phyloP scores from a whole-genome alignment of 1,140 invertebrate species.

The Metaphire vulgaris region DNA sequence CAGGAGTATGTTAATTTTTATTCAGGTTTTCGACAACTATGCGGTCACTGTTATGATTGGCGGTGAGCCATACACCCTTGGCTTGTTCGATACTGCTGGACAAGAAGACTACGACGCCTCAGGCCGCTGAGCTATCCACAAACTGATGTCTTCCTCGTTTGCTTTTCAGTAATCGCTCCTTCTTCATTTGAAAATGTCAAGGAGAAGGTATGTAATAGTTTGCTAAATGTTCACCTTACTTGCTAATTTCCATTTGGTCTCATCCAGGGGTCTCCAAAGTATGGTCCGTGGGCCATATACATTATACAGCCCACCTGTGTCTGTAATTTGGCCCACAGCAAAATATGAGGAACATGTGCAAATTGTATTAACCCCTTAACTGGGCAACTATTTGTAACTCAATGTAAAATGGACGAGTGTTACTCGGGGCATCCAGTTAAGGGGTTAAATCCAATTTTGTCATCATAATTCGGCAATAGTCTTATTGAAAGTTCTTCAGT shows the following conservation, averaged over 20 bases:
- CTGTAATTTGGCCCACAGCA: background rate
- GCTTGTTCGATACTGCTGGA: constrained; percentile 46
- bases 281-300: background rate
- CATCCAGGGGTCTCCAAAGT: background rate
- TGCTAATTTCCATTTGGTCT: background rate
- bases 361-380: too few relatives aligned
- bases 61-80: constrained; percentile 87
- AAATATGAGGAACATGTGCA: too few relatives aligned
- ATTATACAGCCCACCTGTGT: background rate
- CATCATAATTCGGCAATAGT: background rate
- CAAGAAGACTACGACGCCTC: constrained; percentile 91
- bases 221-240: background rate
- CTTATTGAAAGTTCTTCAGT: background rate
- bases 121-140: constrained; percentile 91
- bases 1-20: background rate
- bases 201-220: constrained; percentile 61
- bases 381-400: too few relatives aligned
- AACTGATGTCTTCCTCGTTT: constrained; percentile 97
- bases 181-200: constrained; percentile 96
- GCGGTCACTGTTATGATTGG: constrained; percentile 96
- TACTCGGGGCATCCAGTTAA: too few relatives aligned
- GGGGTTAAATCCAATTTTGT: background rate
- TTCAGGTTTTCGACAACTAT: constrained; percentile 86
- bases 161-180: constrained; percentile 96
- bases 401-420: too few relatives aligned